Percentiles rank a stretch among this genome's conserved stretches.
Conservation (phyloP, 2,113 vertebrate species). For the Tor tambroides region DNA sequence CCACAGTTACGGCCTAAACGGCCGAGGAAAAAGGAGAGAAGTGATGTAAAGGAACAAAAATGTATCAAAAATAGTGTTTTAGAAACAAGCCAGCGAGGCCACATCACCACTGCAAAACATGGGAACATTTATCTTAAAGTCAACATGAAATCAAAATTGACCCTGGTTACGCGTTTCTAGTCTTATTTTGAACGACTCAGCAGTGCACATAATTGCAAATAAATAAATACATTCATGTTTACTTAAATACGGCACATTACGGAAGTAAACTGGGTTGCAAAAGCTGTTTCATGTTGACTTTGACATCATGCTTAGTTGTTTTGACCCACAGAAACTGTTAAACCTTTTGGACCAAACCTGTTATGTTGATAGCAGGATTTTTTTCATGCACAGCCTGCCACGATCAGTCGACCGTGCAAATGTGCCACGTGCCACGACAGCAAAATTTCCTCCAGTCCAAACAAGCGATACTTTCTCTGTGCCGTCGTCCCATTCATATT, state of each 20-base stretch:
- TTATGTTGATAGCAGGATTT: not conserved
- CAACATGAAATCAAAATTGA: not conserved
- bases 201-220: not conserved
- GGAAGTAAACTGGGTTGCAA: not conserved
- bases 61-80: not conserved
- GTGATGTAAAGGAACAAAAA: slow-evolving; percentile 10
- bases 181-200: not conserved
- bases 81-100: slow-evolving; percentile 7
- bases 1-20: not conserved
- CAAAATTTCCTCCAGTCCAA: not conserved
- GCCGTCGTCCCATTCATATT: not conserved
- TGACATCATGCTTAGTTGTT: slow-evolving; percentile 1
- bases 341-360: slow-evolving; percentile 17
- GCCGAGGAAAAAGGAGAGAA: not conserved
- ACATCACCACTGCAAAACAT: not conserved
- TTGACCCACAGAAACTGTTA: slow-evolving; percentile 4
- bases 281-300: not conserved
- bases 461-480: not conserved
- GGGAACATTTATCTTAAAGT: not conserved
- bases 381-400: not conserved
- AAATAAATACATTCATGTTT: not conserved
- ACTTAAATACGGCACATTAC: not conserved
- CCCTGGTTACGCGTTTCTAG: not conserved
- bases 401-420: not conserved
- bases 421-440: not conserved